A percentile compares a stretch with the other conserved stretches of the same genome.
phyloP scores from a whole-genome alignment of 2,888 invertebrate species.

The Furcula furcula region DNA sequence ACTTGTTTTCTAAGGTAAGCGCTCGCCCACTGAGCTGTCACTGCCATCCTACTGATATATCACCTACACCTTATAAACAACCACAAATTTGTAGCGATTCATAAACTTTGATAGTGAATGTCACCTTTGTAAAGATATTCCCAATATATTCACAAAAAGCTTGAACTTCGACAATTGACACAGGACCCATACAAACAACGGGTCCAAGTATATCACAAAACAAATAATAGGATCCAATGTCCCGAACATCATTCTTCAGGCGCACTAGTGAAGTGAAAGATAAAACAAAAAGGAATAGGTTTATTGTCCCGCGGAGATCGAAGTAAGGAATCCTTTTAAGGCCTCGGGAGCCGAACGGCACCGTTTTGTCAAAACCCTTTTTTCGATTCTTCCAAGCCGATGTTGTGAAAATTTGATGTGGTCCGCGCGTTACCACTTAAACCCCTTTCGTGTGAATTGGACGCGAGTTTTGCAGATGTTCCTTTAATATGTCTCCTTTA shows the following conservation, averaged over 20 bases:
- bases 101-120: background rate
- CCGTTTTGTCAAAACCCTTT: conserved; percentile 56
- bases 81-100: too few relatives aligned
- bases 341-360: conserved; percentile 36
- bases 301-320: conserved; percentile 56
- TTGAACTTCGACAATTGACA: conserved; percentile 23
- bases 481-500: conserved; percentile 29
- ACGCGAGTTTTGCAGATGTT: conserved; percentile 36
- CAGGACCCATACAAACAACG: conserved; percentile 24
- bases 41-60: too few relatives aligned
- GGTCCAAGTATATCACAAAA: conserved; percentile 24
- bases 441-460: conserved; percentile 40
- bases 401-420: conserved; percentile 52
- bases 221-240: conserved; percentile 34
- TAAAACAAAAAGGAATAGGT: conserved; percentile 59
- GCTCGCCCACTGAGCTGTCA: too few relatives aligned
- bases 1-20: too few relatives aligned
- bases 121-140: background rate
- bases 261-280: conserved; percentile 41
- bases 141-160: background rate
- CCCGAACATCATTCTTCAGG: conserved; percentile 35
- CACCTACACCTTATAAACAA: too few relatives aligned
- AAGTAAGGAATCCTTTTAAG: conserved; percentile 55
- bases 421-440: conserved; percentile 41
- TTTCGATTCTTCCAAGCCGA: conserved; percentile 32